phyloP scores from a whole-genome alignment of 2,113 vertebrate genomes.

The Ophthalmolycus amberensis region DNA sequence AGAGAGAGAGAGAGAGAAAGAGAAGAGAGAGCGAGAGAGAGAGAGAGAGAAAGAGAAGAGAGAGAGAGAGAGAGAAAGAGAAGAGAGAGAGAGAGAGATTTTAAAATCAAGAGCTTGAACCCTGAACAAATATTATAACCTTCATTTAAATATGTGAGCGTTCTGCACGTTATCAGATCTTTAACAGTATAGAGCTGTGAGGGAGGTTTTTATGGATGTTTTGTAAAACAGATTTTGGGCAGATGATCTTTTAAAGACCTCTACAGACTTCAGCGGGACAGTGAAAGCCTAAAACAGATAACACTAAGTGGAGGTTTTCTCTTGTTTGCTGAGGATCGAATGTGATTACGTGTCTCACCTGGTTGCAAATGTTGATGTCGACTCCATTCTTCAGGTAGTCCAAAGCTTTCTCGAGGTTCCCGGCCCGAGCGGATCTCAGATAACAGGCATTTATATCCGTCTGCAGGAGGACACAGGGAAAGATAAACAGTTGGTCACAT shows the following conservation, averaged over 20 bases:
- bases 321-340: neutral
- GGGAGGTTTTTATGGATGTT: neutral
- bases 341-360: slow-evolving; percentile 80
- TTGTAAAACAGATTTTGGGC: neutral
- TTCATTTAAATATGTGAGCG: neutral
- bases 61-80: no score
- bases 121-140: neutral
- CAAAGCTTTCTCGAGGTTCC: slow-evolving; percentile 96
- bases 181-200: neutral
- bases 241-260: neutral
- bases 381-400: slow-evolving; percentile 98
- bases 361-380: slow-evolving; percentile 99
- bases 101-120: neutral
- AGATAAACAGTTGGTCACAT: neutral
- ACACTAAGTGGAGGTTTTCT: neutral
- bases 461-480: slow-evolving; percentile 74
- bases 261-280: neutral
- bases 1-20: no score
- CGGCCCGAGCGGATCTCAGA: slow-evolving; percentile 94
- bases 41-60: no score
- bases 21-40: no score
- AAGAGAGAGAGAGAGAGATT: no score
- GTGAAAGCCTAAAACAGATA: no score
- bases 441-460: slow-evolving; percentile 97
- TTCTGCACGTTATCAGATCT: no score